phyloP scores from a whole-genome alignment of 2,888 invertebrate species.

The Gastrophysa polygoni region DNA sequence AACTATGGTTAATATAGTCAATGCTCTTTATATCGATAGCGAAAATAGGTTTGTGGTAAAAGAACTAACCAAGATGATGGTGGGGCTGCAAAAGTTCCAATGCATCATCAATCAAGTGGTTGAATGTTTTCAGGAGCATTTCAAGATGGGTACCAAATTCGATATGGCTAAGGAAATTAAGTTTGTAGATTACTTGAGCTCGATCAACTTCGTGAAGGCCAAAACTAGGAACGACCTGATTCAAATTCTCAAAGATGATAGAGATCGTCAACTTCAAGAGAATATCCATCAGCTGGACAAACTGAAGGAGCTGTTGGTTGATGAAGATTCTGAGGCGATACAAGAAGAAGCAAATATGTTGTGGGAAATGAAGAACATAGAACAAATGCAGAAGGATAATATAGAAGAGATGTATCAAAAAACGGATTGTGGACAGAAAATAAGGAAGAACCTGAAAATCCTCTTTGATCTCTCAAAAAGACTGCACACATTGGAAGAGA shows the following conservation, averaged over 20 bases:
- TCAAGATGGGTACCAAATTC: conserved; percentile 59
- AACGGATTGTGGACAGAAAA: conserved; percentile 42
- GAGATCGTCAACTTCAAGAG: conserved; percentile 56
- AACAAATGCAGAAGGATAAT: conserved; percentile 54
- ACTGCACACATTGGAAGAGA: conserved; percentile 43
- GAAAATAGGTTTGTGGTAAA: conserved; percentile 46
- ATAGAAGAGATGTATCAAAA: conserved; percentile 53
- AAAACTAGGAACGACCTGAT: conserved; percentile 64
- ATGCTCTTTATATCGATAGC: conserved; percentile 36
- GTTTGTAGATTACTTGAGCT: conserved; percentile 56
- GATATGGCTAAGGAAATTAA: conserved; percentile 62
- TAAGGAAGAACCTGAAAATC: conserved; percentile 57
- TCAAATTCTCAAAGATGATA: conserved; percentile 60
- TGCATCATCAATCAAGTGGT: conserved; percentile 48
- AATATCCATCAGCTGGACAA: conserved; percentile 47
- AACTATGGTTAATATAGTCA: conserved; percentile 40
- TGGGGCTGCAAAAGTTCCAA: conserved; percentile 52
- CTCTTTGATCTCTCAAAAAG: conserved; percentile 52
- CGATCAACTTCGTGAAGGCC: conserved; percentile 64
- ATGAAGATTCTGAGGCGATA: conserved; percentile 58
- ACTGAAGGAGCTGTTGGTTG: conserved; percentile 59
- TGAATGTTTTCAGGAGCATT: conserved; percentile 48
- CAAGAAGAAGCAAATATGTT: conserved; percentile 52
- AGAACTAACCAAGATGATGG: conserved; percentile 48
- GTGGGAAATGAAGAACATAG: conserved; percentile 56